phyloP scores from a whole-genome alignment of 2,888 invertebrate species.

The Pseudococcus longispinus region DNA sequence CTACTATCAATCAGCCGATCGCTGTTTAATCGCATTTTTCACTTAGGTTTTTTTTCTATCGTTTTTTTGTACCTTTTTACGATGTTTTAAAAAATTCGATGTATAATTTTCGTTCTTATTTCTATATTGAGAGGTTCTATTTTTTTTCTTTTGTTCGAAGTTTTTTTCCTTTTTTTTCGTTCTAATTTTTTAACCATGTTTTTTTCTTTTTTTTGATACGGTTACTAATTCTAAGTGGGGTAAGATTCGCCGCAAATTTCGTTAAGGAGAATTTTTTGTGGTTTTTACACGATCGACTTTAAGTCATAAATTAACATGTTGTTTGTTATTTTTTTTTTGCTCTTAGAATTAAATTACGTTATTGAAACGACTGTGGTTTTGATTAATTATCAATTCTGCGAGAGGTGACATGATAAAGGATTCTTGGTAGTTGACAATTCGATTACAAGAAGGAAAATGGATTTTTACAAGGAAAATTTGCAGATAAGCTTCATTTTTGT shows the following conservation, averaged over 20 bases:
- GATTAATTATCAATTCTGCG: too few species aligned
- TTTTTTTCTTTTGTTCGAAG: conserved; percentile 34
- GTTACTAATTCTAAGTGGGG: background rate
- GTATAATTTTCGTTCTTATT: conserved; percentile 29
- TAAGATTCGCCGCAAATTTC: background rate
- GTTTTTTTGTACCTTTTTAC: conserved; percentile 34
- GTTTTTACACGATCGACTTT: conserved; percentile 31
- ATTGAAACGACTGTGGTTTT: background rate
- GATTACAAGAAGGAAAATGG: too few species aligned
- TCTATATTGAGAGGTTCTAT: background rate
- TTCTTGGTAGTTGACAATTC: too few species aligned
- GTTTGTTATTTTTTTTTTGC: conserved; percentile 29
- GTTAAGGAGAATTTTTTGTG: conserved; percentile 32
- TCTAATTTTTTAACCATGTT: conserved; percentile 13
- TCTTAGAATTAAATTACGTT: conserved; percentile 35
- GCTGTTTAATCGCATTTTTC: conserved; percentile 38
- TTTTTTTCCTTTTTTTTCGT: background rate
- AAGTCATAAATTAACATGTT: conserved; percentile 44
- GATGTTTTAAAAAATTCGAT: conserved; percentile 33
- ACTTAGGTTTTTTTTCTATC: conserved; percentile 1
- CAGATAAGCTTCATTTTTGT: too few species aligned
- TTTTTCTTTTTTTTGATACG: background rate
- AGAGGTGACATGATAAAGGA: too few species aligned
- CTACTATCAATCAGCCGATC: background rate
- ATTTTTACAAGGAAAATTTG: too few species aligned